phyloP scores from a whole-genome alignment of 2,113 vertebrate genomes.

The Gavialis gangeticus region DNA sequence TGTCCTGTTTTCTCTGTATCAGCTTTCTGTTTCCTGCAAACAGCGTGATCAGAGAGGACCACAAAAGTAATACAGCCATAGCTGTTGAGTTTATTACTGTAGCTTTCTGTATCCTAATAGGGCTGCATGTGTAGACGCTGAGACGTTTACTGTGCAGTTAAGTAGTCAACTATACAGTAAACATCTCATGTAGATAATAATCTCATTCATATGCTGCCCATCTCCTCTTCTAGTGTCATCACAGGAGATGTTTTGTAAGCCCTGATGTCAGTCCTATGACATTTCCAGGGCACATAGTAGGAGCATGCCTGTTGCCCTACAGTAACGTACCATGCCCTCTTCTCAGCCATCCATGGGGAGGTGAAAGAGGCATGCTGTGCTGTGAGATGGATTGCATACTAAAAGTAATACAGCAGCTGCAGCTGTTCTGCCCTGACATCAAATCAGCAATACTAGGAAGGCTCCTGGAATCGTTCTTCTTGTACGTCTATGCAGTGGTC shows the following conservation, averaged over 20 bases:
- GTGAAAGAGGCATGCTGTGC: not conserved
- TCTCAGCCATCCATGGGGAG: not conserved
- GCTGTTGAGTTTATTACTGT: no score
- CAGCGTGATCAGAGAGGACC: not conserved
- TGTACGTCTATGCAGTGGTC: not conserved
- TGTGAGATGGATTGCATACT: not conserved
- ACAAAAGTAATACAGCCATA: not conserved
- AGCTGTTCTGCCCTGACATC: not conserved
- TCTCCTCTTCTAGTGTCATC: not conserved
- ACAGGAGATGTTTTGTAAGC: not conserved
- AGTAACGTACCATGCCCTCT: not conserved
- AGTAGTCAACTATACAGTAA: no score
- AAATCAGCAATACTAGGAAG: not conserved
- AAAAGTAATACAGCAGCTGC: not conserved
- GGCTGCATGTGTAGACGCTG: no score
- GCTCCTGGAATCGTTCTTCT: not conserved
- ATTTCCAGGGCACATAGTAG: not conserved
- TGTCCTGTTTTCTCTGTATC: not conserved
- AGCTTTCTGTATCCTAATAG: no score
- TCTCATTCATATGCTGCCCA: not conserved
- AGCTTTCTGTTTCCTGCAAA: constrained; percentile 2
- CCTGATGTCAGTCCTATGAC: not conserved
- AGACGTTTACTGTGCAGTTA: no score
- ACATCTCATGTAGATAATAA: not conserved
- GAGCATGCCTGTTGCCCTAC: not conserved